These are phyloP conservation scores for Marisa cornuarietis DNA, from an alignment of 1,140 invertebrate genomes.

Conservation along the genomic window DNA sequence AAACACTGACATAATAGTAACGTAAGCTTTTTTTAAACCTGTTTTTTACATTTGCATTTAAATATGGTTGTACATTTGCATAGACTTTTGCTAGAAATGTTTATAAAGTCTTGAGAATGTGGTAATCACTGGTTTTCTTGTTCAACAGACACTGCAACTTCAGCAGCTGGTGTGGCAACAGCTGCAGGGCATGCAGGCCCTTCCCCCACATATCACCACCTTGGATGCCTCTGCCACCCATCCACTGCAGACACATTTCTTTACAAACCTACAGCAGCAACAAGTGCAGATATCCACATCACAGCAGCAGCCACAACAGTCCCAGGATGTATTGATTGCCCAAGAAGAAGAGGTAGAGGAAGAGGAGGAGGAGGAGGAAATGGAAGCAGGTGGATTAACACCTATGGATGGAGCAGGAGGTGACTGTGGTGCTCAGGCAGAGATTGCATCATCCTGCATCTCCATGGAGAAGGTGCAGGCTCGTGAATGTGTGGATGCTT, in stretches of 20 bases:
- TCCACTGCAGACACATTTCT: background rate
- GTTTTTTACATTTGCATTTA: too few relatives aligned
- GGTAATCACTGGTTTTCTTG: too few relatives aligned
- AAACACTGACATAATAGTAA: too few relatives aligned
- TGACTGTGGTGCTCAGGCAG: background rate
- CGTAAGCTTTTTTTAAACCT: too few relatives aligned
- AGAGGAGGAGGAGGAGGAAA: background rate
- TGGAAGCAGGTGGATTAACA: background rate
- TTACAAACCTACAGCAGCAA: background rate
- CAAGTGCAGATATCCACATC: conserved; percentile 12
- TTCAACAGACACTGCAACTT: conserved; percentile 41
- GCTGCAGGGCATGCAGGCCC: conserved; percentile 53
- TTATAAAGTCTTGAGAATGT: too few relatives aligned
- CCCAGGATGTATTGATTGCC: background rate
- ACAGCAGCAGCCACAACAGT: background rate
- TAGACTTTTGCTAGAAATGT: too few relatives aligned
- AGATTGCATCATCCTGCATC: too few relatives aligned
- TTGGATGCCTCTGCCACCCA: conserved; percentile 20
- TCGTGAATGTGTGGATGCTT: background rate
- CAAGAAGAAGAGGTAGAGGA: background rate
- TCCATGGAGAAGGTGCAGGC: background rate
- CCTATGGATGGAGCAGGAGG: background rate
- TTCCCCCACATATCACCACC: conserved; percentile 48
- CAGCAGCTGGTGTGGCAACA: conserved; percentile 52
- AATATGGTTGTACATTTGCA: too few relatives aligned